Percentiles rank a stretch among this genome's conserved stretches.
phyloP scores from a whole-genome alignment of 1,140 invertebrate genomes.

The Anastrepha ludens region DNA sequence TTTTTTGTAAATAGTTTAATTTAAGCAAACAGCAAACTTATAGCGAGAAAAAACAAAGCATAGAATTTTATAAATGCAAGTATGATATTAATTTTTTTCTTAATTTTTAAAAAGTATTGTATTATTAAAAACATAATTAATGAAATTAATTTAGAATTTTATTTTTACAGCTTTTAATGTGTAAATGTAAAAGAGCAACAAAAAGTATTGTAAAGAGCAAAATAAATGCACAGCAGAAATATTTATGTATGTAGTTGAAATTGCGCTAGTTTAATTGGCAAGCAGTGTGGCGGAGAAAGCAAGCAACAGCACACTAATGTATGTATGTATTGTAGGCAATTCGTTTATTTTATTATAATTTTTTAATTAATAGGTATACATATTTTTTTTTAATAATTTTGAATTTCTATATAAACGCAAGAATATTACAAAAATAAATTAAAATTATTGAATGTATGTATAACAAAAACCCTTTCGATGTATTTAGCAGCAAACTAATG shows the following conservation, averaged over 20 bases:
- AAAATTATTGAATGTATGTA: slow-evolving; percentile 24
- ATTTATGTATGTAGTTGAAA: slow-evolving; percentile 34
- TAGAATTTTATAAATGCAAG: background rate
- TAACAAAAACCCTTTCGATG: slow-evolving; percentile 9
- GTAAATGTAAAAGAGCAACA: background rate
- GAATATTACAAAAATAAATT: background rate
- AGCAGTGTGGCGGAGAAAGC: background rate
- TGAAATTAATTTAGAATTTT: background rate
- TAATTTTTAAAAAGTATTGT: too few relatives aligned
- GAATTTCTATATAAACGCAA: background rate
- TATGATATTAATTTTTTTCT: background rate
- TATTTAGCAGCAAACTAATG: slow-evolving; percentile 1
- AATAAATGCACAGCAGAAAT: background rate
- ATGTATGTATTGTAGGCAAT: background rate
- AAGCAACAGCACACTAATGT: background rate
- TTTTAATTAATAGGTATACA: background rate
- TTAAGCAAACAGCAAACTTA: background rate
- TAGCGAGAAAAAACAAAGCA: background rate
- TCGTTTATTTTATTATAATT: background rate
- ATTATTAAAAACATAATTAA: background rate
- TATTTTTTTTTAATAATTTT: background rate
- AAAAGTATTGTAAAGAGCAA: slow-evolving; percentile 42
- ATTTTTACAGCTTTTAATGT: slow-evolving; percentile 23
- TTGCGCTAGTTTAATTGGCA: slow-evolving; percentile 31
- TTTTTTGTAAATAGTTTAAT: slow-evolving; percentile 18